Percentiles rank a stretch among this genome's conserved stretches.
Evolutionary conservation across 2,113 vertebrate species (phyloP).

Genomic region (Chiloscyllium plagiosum): DNA sequence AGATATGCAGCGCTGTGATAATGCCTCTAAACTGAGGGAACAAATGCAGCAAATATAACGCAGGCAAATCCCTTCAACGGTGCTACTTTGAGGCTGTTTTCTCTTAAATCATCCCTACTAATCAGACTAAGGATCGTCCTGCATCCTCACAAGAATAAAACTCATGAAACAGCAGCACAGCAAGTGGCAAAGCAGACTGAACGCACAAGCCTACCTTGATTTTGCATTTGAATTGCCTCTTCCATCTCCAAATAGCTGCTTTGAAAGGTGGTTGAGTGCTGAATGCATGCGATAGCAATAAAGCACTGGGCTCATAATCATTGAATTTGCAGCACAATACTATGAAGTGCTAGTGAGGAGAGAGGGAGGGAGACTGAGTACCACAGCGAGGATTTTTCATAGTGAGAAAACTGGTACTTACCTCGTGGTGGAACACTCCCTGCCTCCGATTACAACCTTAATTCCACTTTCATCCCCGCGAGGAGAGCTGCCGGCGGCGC

Average conservation of each 20-base stretch:
- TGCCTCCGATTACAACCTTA: neutral
- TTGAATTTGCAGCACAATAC: conserved; percentile 4
- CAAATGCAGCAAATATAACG: conserved; percentile 10
- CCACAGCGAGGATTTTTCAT: neutral
- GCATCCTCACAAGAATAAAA: conserved; percentile 9
- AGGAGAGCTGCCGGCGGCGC: neutral
- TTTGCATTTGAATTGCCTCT: neutral
- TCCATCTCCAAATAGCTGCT: conserved; percentile 11
- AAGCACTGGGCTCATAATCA: neutral
- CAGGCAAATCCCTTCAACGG: conserved; percentile 1
- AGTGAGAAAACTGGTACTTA: neutral
- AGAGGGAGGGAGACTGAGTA: neutral
- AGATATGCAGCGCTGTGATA: neutral
- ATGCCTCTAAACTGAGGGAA: neutral
- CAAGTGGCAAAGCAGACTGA: neutral
- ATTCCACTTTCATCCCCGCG: neutral
- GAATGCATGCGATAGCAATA: neutral
- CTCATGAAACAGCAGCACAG: neutral
- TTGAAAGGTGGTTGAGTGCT: conserved; percentile 14
- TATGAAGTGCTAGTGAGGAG: conserved; percentile 12
- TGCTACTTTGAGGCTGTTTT: conserved; percentile 17
- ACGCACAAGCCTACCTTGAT: conserved; percentile 14
- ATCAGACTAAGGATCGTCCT: conserved; percentile 1
- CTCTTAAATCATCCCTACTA: conserved; percentile 10
- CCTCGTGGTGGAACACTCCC: conserved; percentile 6